These are phyloP conservation scores for Gadus macrocephalus DNA, from an alignment of 2,113 vertebrate species.

Conservation along the genomic window DNA sequence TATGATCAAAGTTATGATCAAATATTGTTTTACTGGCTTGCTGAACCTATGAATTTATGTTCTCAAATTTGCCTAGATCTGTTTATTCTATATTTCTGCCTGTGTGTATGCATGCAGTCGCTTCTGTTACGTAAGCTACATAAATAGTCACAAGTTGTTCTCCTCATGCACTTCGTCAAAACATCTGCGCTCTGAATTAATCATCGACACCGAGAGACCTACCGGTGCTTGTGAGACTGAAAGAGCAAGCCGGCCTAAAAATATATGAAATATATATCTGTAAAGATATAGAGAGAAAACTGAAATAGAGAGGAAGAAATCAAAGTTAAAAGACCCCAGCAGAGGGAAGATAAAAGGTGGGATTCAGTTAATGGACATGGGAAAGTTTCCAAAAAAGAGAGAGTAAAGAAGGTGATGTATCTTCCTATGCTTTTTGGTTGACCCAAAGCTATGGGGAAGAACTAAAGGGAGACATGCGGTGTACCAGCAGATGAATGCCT, in stretches of 20 bases:
- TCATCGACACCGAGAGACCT: neutral
- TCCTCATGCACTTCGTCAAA: neutral
- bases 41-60: no score
- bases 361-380: neutral
- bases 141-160: no score
- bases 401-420: slow-evolving; percentile 21
- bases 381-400: neutral
- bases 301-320: slow-evolving; percentile 3
- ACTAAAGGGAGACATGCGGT: slow-evolving; percentile 18
- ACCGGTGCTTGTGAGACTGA: neutral
- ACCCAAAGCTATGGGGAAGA: slow-evolving; percentile 25
- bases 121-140: no score
- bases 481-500: slow-evolving; percentile 14
- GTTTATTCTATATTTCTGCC: no score
- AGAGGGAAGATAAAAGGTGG: slow-evolving; percentile 16
- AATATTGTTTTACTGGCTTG: no score
- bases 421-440: slow-evolving; percentile 41
- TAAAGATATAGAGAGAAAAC: neutral
- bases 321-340: neutral
- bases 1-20: no score
- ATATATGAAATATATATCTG: slow-evolving; percentile 9
- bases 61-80: no score
- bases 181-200: neutral
- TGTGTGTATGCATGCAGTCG: no score
- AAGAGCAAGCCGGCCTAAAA: slow-evolving; percentile 1